These are phyloP conservation scores for Pygathrix nemaeus DNA, from an alignment of 2,113 vertebrate species.

Conservation along the genomic window DNA sequence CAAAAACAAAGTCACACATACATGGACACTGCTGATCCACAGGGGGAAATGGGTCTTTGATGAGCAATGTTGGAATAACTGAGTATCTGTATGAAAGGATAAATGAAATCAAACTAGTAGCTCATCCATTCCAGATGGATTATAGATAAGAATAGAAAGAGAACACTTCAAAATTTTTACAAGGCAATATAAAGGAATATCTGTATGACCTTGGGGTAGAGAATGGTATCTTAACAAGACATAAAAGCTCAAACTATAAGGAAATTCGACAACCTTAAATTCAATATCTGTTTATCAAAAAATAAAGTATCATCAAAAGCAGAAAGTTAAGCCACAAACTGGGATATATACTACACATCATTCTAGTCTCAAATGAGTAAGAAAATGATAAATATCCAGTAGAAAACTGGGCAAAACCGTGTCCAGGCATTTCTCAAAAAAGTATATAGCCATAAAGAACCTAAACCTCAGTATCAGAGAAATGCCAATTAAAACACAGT, in stretches of 20 bases:
- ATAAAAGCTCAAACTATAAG: not conserved
- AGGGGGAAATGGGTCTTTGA: not conserved
- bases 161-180: not conserved
- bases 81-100: not conserved
- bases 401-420: not conserved
- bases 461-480: not conserved
- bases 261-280: not conserved
- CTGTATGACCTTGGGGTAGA: not conserved
- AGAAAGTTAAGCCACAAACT: not conserved
- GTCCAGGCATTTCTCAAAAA: not conserved
- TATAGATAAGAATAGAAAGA: rapidly evolving
- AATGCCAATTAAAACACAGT: not conserved
- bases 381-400: not conserved
- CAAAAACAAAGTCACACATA: not conserved
- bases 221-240: not conserved
- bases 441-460: not conserved
- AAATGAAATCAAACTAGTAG: not conserved
- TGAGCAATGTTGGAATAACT: not conserved
- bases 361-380: not conserved
- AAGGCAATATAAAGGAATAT: not conserved
- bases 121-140: not conserved
- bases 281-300: not conserved
- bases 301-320: not conserved
- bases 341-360: not conserved
- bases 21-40: rapidly evolving